Percentiles rank a stretch among this genome's conserved stretches.
Evolutionary conservation across 2,797 vertebrate species (phyloP).

Genomic region (Danionella dracula): DNA sequence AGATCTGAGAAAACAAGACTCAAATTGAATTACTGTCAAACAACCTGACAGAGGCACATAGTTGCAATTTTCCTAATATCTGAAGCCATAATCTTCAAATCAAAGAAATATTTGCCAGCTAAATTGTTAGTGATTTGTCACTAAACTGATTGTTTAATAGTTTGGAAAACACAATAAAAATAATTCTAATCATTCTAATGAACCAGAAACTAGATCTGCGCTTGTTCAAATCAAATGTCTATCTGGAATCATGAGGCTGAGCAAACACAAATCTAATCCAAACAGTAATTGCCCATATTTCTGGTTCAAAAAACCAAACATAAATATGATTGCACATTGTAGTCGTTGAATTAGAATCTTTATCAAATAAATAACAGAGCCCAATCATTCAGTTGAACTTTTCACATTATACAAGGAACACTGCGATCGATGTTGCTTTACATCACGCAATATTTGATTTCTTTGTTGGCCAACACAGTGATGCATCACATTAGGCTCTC

Average conservation of each 20-base stretch:
- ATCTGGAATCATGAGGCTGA: too few relatives aligned
- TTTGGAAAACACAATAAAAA: background rate
- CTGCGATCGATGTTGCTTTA: constrained; percentile 4
- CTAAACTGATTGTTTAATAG: too few relatives aligned
- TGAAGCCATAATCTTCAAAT: background rate
- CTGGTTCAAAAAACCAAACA: background rate
- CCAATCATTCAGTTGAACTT: constrained; percentile 8
- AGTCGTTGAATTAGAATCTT: background rate
- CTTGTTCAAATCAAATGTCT: too few relatives aligned
- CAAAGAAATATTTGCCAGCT: background rate
- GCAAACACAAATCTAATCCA: background rate
- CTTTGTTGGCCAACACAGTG: constrained; percentile 17
- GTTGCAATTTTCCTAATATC: background rate
- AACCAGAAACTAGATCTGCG: too few relatives aligned
- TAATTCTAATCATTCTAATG: background rate
- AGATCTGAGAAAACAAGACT: background rate
- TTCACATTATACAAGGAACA: constrained; percentile 5
- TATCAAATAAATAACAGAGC: background rate
- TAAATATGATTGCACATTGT: background rate
- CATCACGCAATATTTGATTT: constrained; percentile 1
- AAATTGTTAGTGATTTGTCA: background rate
- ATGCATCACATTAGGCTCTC: constrained; percentile 17
- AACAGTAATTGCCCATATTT: background rate
- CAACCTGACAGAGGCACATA: background rate
- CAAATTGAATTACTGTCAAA: background rate